Conservation (phyloP, 2,888 invertebrate species). For the Drosophila lutescens region DNA sequence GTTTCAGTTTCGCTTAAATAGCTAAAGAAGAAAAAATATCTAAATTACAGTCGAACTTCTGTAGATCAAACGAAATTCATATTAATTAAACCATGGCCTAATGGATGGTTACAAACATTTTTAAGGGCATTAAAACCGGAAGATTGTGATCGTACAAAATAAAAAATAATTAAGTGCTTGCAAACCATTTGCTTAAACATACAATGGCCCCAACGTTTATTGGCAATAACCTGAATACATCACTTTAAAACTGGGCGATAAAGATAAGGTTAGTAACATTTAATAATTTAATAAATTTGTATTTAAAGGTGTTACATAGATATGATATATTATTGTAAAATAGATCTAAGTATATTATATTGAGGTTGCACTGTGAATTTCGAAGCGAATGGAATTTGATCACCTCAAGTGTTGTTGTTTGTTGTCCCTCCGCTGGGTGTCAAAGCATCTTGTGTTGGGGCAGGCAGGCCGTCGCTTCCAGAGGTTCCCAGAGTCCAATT, state of each 20-base stretch:
- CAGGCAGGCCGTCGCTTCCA: slow-evolving; percentile 11
- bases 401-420: slow-evolving; percentile 17
- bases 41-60: slow-evolving; percentile 13
- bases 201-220: not conserved
- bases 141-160: not conserved
- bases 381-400: slow-evolving; percentile 33
- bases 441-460: slow-evolving; percentile 26
- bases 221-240: not conserved
- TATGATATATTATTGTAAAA: too few relatives aligned
- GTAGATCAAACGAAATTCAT: not conserved
- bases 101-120: not conserved
- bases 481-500: slow-evolving; percentile 12
- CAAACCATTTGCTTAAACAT: not conserved
- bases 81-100: not conserved
- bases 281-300: too few relatives aligned
- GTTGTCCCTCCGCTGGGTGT: slow-evolving; percentile 1
- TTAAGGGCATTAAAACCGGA: not conserved
- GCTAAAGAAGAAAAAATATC: slow-evolving; percentile 6
- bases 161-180: not conserved
- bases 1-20: slow-evolving; percentile 22
- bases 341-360: too few relatives aligned
- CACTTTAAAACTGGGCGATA: not conserved
- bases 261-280: not conserved
- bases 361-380: slow-evolving; percentile 9
- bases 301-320: too few relatives aligned